phyloP scores from a whole-genome alignment of 92 coral and sea anemone species.

The Pocillopora meandrina region DNA sequence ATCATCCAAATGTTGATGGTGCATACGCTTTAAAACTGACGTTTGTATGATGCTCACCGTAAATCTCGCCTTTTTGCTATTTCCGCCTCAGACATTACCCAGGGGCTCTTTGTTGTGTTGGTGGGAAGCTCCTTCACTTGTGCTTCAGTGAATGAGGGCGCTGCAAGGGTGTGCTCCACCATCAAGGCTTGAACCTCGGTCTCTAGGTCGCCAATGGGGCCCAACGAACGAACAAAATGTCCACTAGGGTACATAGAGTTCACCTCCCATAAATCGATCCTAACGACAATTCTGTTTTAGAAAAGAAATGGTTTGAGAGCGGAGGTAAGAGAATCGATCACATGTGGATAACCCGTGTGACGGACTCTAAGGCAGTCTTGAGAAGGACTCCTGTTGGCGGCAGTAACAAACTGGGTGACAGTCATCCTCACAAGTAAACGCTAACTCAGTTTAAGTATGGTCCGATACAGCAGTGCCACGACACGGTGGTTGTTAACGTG shows the following conservation, averaged over 20 bases:
- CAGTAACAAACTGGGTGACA: no score
- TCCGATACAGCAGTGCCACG: no score
- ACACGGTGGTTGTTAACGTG: no score
- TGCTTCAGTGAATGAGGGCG: constrained; percentile 87
- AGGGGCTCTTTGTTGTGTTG: constrained; percentile 68
- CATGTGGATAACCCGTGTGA: no score
- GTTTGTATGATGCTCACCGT: constrained; percentile 47
- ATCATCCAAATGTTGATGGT: background rate
- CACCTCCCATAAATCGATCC: constrained; percentile 89
- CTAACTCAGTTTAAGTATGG: no score
- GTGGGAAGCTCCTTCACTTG: constrained; percentile 84
- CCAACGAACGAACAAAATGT: constrained; percentile 90
- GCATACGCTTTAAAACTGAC: background rate
- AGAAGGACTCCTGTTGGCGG: no score
- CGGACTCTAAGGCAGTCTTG: no score
- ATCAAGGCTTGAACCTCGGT: constrained; percentile 80
- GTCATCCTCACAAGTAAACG: no score
- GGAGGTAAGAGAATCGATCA: no score
- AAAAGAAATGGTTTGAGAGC: background rate
- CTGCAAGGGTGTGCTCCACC: constrained; percentile 86
- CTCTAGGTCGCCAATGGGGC: constrained; percentile 80
- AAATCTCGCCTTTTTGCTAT: constrained; percentile 71
- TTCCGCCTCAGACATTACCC: constrained; percentile 78
- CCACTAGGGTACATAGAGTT: constrained; percentile 91
- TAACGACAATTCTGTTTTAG: constrained; percentile 72